These are phyloP conservation scores for Myodes glareolus DNA, from an alignment of 2,113 vertebrate species.

Conservation along the genomic window DNA sequence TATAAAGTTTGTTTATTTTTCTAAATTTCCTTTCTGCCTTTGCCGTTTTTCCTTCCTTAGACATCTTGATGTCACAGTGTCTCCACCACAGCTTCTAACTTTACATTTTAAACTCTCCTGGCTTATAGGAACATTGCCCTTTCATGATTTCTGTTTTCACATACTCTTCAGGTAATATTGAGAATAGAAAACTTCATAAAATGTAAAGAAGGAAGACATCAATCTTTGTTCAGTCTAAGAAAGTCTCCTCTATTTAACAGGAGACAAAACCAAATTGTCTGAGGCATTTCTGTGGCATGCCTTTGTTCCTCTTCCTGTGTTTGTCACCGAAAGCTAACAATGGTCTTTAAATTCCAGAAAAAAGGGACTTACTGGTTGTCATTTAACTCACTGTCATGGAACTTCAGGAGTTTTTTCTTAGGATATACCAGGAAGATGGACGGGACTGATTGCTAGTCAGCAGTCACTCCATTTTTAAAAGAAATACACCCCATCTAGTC, in stretches of 20 bases:
- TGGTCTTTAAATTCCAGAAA: neutral
- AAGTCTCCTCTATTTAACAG: neutral
- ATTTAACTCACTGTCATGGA: neutral
- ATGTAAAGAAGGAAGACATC: neutral
- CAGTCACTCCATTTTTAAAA: neutral
- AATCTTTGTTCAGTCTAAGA: neutral
- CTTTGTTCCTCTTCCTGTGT: neutral
- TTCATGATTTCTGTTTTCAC: neutral
- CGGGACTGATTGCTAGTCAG: neutral
- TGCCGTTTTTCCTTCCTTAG: neutral
- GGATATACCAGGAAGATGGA: neutral
- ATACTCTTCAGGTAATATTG: neutral
- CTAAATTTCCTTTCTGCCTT: neutral
- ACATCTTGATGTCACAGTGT: neutral
- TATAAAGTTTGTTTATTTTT: neutral
- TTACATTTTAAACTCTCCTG: neutral
- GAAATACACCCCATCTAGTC: neutral
- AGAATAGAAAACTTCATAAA: neutral
- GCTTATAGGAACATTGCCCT: neutral
- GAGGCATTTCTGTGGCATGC: neutral
- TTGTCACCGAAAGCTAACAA: neutral
- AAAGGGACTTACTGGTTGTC: neutral
- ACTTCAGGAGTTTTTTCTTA: neutral
- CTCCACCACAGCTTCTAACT: neutral
- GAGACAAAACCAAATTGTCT: neutral